Evolutionary conservation across 2,797 vertebrate genomes (phyloP), one percentile per base, ranked within the genome.

Genomic region (Thaleichthys pacificus): DNA sequence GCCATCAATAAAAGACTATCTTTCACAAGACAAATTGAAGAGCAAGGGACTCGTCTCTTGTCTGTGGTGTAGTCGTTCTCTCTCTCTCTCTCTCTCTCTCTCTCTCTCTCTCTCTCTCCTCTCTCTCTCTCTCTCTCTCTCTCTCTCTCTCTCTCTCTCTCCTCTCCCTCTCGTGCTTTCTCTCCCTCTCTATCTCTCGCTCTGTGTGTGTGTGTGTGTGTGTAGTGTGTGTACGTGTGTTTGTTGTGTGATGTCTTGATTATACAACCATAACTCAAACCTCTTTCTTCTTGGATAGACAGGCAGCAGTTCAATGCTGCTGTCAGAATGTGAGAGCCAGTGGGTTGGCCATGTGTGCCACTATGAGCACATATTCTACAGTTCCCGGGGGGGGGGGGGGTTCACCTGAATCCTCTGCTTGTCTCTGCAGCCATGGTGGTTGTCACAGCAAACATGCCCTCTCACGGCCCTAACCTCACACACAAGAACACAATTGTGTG

Each of bases 1-100:
- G 89, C 85, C 91, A 93, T 93, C 88, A 89, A 91, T 92, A 89
- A 92, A 92, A 91, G 87, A 83, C 86, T 82, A 85, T 92, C 89
- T 82, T 88, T 82, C 86, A 78, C 88, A 84, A 86, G 87, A 88
- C 91, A 92, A 93, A 91, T 92, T 91, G 91, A 93, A 93, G 89
- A 93, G 89, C 87, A 86, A 88, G 85, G 81, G 82, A 87, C 88
- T 88, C 89, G 86, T 69, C 89, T 90, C 86, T 83, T 56, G 51
- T 56, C 51, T 56, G 19, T 56, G 51, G 51, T n/a, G 19, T 56
- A 56, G 51, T 56, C 4, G 3, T 89, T 49, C 14, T 85, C 87
- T 87, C 87, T 35, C 32, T 35, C 32, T 35, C 32, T 35, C 32
- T 35, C 32, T 35, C 32, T 35, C 32, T 7, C 32, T 35, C 32